phyloP scores from a whole-genome alignment of 2,113 vertebrate genomes.

The Spea bombifrons region DNA sequence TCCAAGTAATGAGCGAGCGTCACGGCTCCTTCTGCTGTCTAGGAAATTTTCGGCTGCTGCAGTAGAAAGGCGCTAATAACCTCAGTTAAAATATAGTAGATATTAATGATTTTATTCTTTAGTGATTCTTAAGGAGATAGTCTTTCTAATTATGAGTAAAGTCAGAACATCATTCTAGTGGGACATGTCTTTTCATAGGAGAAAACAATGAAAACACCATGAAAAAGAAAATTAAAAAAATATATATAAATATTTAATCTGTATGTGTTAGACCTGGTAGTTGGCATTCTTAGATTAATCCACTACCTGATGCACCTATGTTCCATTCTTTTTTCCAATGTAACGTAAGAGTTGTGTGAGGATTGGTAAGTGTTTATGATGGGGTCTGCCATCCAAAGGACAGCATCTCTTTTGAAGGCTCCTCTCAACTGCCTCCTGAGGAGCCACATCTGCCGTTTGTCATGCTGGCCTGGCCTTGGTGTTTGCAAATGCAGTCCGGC shows the following conservation, averaged over 20 bases:
- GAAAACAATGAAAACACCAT: too few species aligned
- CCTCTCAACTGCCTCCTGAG: background rate
- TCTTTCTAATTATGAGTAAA: too few species aligned
- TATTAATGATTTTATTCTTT: background rate
- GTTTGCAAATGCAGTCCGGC: constrained; percentile 41
- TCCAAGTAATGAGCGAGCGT: constrained; percentile 49
- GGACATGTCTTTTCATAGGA: too few species aligned
- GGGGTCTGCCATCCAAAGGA: background rate
- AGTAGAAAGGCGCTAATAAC: constrained; percentile 40
- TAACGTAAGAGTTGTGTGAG: background rate
- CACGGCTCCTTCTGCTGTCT: constrained; percentile 53
- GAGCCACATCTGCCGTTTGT: constrained; percentile 16
- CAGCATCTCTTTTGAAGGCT: background rate
- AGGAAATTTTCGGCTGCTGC: constrained; percentile 57
- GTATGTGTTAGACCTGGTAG: too few species aligned
- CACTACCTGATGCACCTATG: too few species aligned
- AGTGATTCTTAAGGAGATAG: background rate
- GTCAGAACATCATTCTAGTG: too few species aligned
- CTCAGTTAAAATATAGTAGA: constrained; percentile 36
- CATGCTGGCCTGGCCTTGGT: constrained; percentile 27
- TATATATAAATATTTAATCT: too few species aligned
- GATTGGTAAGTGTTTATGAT: background rate
- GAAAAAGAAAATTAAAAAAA: too few species aligned
- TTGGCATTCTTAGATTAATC: too few species aligned
- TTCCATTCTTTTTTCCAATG: too few species aligned